Evolutionary conservation across 1,140 invertebrate genomes (phyloP).

Genomic region (Hestina assimilis): DNA sequence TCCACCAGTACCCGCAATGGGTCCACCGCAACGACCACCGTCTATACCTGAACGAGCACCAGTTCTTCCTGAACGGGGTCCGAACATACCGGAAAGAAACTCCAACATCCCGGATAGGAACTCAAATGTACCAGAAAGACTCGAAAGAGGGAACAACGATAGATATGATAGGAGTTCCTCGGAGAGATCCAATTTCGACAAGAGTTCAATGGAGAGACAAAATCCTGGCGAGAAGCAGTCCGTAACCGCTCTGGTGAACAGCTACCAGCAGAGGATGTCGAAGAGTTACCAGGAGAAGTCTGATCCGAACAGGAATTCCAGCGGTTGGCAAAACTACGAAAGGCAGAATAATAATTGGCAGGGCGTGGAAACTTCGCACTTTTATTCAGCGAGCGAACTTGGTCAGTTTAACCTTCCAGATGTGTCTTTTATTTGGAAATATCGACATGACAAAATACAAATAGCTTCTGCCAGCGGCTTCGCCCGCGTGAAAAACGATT

Average conservation of each 20-base stretch:
- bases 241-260: slow-evolving; percentile 59
- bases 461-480: background rate
- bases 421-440: background rate
- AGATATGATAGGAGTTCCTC: slow-evolving; percentile 14
- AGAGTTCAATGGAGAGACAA: slow-evolving; percentile 7
- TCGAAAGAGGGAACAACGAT: slow-evolving; percentile 8
- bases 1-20: slow-evolving; percentile 31
- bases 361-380: slow-evolving; percentile 58
- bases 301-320: slow-evolving; percentile 38
- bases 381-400: slow-evolving; percentile 66
- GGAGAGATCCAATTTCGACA: slow-evolving; percentile 4
- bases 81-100: slow-evolving; percentile 18
- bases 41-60: slow-evolving; percentile 25
- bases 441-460: background rate
- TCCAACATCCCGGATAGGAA: slow-evolving; percentile 38
- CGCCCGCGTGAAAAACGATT: too few species aligned
- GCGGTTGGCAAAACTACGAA: slow-evolving; percentile 27
- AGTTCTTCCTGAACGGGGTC: slow-evolving; percentile 19
- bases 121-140: slow-evolving; percentile 21
- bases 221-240: slow-evolving; percentile 34
- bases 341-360: slow-evolving; percentile 55
- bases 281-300: slow-evolving; percentile 42
- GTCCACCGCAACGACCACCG: slow-evolving; percentile 29
- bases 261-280: slow-evolving; percentile 61
- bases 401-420: slow-evolving; percentile 45